phyloP scores from a whole-genome alignment of 2,888 invertebrate genomes.

The Hypsopygia costalis region DNA sequence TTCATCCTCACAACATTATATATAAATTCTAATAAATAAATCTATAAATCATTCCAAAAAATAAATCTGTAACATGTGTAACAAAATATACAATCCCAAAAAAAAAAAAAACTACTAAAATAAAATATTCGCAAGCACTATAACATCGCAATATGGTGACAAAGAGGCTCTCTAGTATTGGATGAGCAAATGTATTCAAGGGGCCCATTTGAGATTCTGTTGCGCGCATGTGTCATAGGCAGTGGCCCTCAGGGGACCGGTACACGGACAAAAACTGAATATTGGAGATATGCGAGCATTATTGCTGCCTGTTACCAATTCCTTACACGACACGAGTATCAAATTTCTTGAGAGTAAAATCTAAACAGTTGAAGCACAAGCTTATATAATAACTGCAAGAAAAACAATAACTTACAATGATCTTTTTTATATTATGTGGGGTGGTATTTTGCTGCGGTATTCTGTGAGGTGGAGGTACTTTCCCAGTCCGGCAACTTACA shows the following conservation, averaged over 20 bases:
- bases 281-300: constrained; percentile 75
- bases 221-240: constrained; percentile 71
- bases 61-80: no score
- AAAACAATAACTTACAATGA: no score
- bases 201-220: constrained; percentile 58
- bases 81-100: background rate
- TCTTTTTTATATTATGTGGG: no score
- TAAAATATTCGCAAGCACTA: constrained; percentile 19
- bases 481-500: no score
- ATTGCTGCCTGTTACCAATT: constrained; percentile 46
- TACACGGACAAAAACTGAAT: constrained; percentile 70
- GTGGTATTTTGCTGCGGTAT: no score
- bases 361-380: no score
- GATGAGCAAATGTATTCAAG: constrained; percentile 72
- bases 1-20: no score
- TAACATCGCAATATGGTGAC: constrained; percentile 54
- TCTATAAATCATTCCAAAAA: no score
- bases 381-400: no score
- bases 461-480: no score
- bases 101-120: background rate
- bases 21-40: no score
- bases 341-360: no score
- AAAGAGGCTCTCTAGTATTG: constrained; percentile 64
- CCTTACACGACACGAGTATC: constrained; percentile 28
- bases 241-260: constrained; percentile 63